Conservation (phyloP, 2,888 invertebrate genomes). For the Helleia helle region DNA sequence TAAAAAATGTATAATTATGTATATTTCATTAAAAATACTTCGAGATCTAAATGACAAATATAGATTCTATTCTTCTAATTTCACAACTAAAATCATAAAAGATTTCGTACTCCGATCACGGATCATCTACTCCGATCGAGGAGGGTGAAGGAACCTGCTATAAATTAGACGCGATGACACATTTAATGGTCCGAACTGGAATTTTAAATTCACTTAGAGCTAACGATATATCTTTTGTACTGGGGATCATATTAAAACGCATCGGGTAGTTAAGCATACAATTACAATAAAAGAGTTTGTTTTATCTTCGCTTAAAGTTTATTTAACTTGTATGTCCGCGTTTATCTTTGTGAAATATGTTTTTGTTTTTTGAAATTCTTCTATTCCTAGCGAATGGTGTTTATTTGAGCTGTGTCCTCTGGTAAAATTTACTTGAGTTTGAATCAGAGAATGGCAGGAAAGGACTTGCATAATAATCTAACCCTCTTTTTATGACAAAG, state of each 20-base stretch:
- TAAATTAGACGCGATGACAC: conserved; percentile 60
- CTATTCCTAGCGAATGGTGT: too few species aligned
- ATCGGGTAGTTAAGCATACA: background rate
- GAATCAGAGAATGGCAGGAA: too few species aligned
- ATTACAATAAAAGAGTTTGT: too few species aligned
- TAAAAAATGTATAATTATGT: too few species aligned
- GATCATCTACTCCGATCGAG: conserved; percentile 64
- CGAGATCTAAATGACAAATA: background rate
- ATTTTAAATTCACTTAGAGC: conserved; percentile 44
- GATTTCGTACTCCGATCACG: conserved; percentile 51
- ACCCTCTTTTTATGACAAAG: too few species aligned
- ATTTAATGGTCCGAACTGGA: conserved; percentile 53
- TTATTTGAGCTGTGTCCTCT: too few species aligned
- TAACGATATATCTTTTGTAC: conserved; percentile 10
- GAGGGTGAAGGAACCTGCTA: conserved; percentile 39
- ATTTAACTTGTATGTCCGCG: too few species aligned
- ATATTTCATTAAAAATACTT: background rate
- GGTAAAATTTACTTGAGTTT: too few species aligned
- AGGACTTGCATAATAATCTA: too few species aligned
- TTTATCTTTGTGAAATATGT: too few species aligned
- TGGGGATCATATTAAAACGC: conserved; percentile 1
- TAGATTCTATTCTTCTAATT: conserved; percentile 11
- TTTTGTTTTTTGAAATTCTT: too few species aligned
- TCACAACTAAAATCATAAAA: conserved; percentile 13
- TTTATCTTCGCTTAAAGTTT: too few species aligned